Evolutionary conservation across 2,113 vertebrate genomes (phyloP).

Genomic region (Thalassarche chlororhynchos): DNA sequence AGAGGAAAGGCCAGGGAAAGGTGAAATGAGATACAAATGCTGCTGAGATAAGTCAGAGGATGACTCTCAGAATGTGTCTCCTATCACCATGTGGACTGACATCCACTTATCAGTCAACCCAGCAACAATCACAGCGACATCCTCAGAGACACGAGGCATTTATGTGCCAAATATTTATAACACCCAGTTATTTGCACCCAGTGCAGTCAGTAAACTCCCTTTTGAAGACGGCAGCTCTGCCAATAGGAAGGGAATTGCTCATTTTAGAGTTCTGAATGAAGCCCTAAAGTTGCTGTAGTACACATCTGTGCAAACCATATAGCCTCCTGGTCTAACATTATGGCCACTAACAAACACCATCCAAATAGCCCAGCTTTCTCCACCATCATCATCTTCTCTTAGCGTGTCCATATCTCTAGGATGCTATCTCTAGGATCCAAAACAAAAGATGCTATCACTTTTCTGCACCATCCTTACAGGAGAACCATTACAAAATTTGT

Average conservation of each 20-base stretch:
- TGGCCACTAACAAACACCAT: background rate
- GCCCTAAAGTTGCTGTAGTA: background rate
- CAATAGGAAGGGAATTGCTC: background rate
- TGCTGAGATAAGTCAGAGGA: background rate
- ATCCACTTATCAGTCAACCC: background rate
- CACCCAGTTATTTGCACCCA: background rate
- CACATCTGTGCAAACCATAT: background rate
- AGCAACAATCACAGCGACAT: background rate
- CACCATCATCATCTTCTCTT: background rate
- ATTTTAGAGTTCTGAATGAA: background rate
- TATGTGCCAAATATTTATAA: background rate
- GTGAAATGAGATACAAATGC: background rate
- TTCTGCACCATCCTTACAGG: background rate
- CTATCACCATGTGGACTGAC: background rate
- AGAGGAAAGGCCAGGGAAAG: background rate
- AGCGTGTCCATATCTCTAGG: background rate
- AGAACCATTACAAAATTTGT: background rate
- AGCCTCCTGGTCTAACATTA: background rate
- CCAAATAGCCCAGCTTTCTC: background rate
- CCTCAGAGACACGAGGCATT: accelerated
- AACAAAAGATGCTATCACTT: background rate
- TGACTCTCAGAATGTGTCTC: background rate
- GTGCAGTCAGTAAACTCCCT: background rate
- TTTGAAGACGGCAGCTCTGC: background rate
- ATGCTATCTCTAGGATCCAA: too few species aligned